Evolutionary conservation across 2,797 vertebrate genomes (phyloP).

Genomic region (Gadopsis marmoratus): DNA sequence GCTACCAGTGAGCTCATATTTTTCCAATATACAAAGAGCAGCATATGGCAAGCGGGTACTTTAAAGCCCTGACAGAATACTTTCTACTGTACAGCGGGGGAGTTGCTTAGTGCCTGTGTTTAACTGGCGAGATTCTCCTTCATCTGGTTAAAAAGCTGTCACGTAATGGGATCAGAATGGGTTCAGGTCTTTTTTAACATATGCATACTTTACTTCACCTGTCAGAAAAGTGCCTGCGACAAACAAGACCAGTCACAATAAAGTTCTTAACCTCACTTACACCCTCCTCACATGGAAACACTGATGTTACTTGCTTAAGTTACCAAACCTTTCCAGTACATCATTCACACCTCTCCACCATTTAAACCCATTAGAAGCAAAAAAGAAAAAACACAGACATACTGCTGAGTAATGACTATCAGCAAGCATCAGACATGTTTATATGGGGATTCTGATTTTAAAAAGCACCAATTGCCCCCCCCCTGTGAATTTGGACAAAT

Average conservation of each 20-base stretch:
- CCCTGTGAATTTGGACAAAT: conserved; percentile 47
- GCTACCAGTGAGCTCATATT: conserved; percentile 49
- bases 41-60: conserved; percentile 30
- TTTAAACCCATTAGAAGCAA: background rate
- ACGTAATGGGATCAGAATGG: background rate
- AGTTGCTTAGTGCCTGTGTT: conserved; percentile 10
- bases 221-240: conserved; percentile 3
- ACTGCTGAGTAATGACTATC: background rate
- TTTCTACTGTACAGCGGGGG: conserved; percentile 4
- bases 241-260: background rate
- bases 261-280: conserved; percentile 5
- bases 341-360: background rate
- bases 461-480: conserved; percentile 16
- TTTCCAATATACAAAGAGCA: conserved; percentile 60
- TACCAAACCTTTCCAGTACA: background rate
- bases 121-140: conserved; percentile 1
- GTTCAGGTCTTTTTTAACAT: background rate
- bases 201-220: conserved; percentile 21
- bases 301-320: background rate
- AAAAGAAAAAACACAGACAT: background rate
- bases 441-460: background rate
- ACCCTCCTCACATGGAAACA: background rate
- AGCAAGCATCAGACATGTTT: conserved; percentile 24
- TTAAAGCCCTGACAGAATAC: conserved; percentile 43
- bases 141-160: conserved; percentile 4